Evolutionary conservation across 1,140 invertebrate genomes (phyloP), one percentile per base, ranked within the genome.

Genomic region (Eufriesea mexicana): DNA sequence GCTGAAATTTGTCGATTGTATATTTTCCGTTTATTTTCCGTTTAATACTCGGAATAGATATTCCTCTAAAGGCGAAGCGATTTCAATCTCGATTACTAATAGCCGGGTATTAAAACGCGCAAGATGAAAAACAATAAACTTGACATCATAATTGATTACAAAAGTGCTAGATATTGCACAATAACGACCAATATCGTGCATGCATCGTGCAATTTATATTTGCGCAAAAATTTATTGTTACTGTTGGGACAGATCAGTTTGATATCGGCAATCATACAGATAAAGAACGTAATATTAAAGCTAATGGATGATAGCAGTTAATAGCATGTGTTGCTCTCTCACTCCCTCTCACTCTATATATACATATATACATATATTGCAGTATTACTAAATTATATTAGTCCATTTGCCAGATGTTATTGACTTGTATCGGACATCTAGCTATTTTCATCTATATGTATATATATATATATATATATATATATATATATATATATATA

Each of bases 331-430:
- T 28, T 28, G 23, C 10, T 12, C 10, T 16, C 42, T 12, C 5
- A 2, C 7, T 62, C 10, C 7, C 42, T 12, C 5, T 9, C 7
- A 28, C 25, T 62, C 7, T 14, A n/a, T 57, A 7, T 57, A 55
- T 55, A 4, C 23, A 8, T 55, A 6, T 55, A 20, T 55, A 20
- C 47, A 23, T 78, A 18, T 57, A 64, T 71, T 55, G 25, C 47
- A 45, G n/a, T 51, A n/a, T 80, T 73, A 67, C n/a, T 78, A 78
- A 68, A 71, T 83, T 70, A 62, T 78, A 83, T 78, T 83, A 83
- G 28, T 35, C 55, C 72, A 16, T 67, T 74, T 28, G 59, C 49
- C 42, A 10, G 64, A 45, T 74, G 74, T 70, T 83, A 83, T 83
- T 71, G 81, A 83, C 75, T 78, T n/a, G 64, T 71, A 71, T 71